Conservation (phyloP, 1,140 invertebrate genomes). For the Drosophila leontia region DNA sequence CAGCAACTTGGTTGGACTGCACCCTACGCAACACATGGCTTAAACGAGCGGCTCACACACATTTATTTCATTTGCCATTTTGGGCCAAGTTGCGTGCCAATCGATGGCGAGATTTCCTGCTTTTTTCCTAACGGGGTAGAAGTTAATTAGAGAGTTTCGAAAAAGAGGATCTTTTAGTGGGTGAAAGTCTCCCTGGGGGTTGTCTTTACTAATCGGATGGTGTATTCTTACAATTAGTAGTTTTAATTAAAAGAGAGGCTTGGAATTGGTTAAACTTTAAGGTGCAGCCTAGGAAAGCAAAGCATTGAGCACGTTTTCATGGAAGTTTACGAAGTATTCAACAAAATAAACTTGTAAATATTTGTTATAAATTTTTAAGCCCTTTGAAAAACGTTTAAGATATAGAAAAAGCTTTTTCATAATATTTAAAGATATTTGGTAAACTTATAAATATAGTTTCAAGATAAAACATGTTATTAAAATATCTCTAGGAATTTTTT, state of each 20-base stretch:
- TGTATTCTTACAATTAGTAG: constrained; percentile 1
- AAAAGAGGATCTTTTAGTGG: constrained; percentile 16
- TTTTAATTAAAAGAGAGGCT: constrained; percentile 21
- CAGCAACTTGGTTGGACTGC: constrained; percentile 40
- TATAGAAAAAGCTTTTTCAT: not conserved
- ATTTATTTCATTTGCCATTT: constrained; percentile 33
- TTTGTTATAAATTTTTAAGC: not conserved
- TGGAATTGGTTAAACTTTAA: not conserved
- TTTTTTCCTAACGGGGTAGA: constrained; percentile 16
- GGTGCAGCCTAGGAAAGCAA: not conserved
- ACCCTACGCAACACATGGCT: constrained; percentile 39
- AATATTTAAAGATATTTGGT: too few relatives aligned
- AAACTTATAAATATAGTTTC: too few relatives aligned
- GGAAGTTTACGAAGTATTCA: too few relatives aligned
- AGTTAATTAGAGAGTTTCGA: constrained; percentile 32
- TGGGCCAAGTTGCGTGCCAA: constrained; percentile 42
- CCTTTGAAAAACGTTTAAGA: not conserved
- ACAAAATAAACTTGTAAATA: not conserved
- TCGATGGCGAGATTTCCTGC: constrained; percentile 37
- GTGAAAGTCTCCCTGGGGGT: constrained; percentile 27
- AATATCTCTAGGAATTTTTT: not conserved
- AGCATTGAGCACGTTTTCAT: not conserved
- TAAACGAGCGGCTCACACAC: constrained; percentile 6
- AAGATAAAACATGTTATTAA: not conserved
- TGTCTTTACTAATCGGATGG: constrained; percentile 18